A percentile compares a stretch with the other conserved stretches of the same genome.
Evolutionary conservation across 2,888 invertebrate genomes (phyloP).

Genomic region (Diplazon laetatorius): DNA sequence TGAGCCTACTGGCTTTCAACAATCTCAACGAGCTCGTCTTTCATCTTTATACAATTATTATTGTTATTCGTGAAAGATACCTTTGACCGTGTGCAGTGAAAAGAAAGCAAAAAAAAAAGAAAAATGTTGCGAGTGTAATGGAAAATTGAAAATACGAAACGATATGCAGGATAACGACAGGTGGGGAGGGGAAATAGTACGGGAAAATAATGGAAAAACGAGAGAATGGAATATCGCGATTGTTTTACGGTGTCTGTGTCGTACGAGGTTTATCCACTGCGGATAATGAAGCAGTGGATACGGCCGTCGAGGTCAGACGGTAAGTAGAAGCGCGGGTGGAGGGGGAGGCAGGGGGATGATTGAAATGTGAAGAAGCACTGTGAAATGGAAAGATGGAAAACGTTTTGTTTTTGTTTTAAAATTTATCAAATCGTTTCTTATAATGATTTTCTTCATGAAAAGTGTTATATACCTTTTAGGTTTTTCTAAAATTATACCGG

Average conservation of each 20-base stretch:
- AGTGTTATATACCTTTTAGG: too few relatives aligned
- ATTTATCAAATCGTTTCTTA: too few relatives aligned
- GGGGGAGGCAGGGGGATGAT: neutral
- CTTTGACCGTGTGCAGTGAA: neutral
- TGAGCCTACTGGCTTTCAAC: too few relatives aligned
- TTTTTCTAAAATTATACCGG: too few relatives aligned
- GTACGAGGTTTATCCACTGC: neutral
- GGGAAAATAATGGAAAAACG: neutral
- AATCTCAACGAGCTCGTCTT: too few relatives aligned
- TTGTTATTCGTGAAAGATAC: too few relatives aligned
- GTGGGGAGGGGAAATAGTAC: neutral
- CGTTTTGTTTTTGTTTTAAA: too few relatives aligned
- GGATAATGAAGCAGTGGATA: neutral
- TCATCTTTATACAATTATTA: too few relatives aligned
- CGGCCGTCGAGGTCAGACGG: neutral
- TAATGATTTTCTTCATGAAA: too few relatives aligned
- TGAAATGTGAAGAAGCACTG: slow-evolving; percentile 21
- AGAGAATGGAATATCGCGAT: neutral
- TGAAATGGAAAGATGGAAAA: too few relatives aligned
- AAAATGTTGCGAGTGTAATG: too few relatives aligned
- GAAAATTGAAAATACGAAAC: neutral
- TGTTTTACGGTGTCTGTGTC: neutral
- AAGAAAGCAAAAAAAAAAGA: neutral
- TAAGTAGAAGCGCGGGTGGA: neutral
- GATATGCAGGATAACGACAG: slow-evolving; percentile 1